phyloP scores from a whole-genome alignment of 2,113 vertebrate species.

The Percopsis transmontana region DNA sequence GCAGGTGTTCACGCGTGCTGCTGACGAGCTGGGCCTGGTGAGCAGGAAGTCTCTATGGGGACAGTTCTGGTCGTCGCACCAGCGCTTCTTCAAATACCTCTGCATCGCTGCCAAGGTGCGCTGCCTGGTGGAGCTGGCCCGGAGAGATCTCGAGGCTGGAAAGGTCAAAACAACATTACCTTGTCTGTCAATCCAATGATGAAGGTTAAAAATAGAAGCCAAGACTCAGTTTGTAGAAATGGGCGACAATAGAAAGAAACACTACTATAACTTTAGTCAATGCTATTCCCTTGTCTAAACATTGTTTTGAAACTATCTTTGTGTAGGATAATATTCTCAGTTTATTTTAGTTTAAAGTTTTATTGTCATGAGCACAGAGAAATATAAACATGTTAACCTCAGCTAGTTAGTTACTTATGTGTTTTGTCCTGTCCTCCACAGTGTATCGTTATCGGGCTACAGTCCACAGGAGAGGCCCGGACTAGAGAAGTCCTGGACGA shows the following conservation, averaged over 20 bases:
- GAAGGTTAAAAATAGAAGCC: background rate
- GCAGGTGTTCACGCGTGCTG: constrained; percentile 88
- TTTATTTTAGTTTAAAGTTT: too few relatives aligned
- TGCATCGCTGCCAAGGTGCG: constrained; percentile 95
- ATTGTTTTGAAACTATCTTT: too few relatives aligned
- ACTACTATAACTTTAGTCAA: too few relatives aligned
- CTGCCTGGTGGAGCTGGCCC: constrained; percentile 90
- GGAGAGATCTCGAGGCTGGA: constrained; percentile 84
- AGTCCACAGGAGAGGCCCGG: constrained; percentile 95
- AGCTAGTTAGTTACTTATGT: background rate
- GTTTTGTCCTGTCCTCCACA: constrained; percentile 49
- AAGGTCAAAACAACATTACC: constrained; percentile 80
- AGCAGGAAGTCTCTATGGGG: constrained; percentile 96
- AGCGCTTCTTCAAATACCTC: constrained; percentile 99
- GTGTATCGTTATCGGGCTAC: constrained; percentile 95
- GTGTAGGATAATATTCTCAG: too few relatives aligned
- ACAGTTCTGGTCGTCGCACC: constrained; percentile 98
- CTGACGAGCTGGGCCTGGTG: constrained; percentile 88
- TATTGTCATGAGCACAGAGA: too few relatives aligned
- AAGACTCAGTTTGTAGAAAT: background rate
- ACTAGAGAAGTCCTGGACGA: constrained; percentile 95
- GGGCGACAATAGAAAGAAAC: too few relatives aligned
- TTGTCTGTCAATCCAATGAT: constrained; percentile 11
- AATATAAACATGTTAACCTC: too few relatives aligned
- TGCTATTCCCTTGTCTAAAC: too few relatives aligned